These are phyloP conservation scores for Drosophila putrida DNA, from an alignment of 2,888 invertebrate species.

Conservation along the genomic window DNA sequence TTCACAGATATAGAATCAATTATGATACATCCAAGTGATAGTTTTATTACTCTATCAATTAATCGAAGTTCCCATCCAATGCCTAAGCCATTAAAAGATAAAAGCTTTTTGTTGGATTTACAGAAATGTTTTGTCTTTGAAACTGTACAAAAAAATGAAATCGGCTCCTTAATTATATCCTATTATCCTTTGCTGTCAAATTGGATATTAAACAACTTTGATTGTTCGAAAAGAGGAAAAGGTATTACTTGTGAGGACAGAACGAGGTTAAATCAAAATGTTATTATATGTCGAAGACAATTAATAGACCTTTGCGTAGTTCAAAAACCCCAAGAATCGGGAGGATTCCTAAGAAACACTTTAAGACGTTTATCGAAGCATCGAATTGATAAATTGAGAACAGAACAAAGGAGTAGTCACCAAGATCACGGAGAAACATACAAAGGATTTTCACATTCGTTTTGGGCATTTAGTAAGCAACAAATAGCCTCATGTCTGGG, in stretches of 20 bases:
- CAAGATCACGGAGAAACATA: slow-evolving; percentile 93
- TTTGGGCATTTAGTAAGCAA: slow-evolving; percentile 96
- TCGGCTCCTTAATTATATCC: slow-evolving; percentile 95
- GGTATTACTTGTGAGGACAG: slow-evolving; percentile 95
- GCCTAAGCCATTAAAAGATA: slow-evolving; percentile 59
- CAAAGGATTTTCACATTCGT: slow-evolving; percentile 93
- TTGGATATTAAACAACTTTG: slow-evolving; percentile 92
- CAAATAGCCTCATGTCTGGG: slow-evolving; percentile 93
- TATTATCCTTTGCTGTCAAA: slow-evolving; percentile 94
- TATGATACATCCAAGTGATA: slow-evolving; percentile 95
- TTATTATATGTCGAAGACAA: slow-evolving; percentile 93
- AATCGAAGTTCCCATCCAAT: slow-evolving; percentile 87
- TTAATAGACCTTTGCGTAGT: slow-evolving; percentile 93
- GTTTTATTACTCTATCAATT: slow-evolving; percentile 95
- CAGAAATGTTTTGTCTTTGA: slow-evolving; percentile 97
- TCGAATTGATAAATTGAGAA: slow-evolving; percentile 91
- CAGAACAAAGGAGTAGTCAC: slow-evolving; percentile 88
- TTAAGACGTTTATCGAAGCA: slow-evolving; percentile 94
- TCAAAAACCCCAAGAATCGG: slow-evolving; percentile 93
- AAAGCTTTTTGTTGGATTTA: slow-evolving; percentile 71
- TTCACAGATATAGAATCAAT: slow-evolving; percentile 96
- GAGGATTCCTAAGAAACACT: slow-evolving; percentile 95
- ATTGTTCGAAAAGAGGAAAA: slow-evolving; percentile 88
- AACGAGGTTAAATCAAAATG: slow-evolving; percentile 93
- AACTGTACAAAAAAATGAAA: slow-evolving; percentile 95